Base-by-base conservation (phyloP, 2,888 invertebrate genomes). In the Micoletzkya japonica region DNA sequence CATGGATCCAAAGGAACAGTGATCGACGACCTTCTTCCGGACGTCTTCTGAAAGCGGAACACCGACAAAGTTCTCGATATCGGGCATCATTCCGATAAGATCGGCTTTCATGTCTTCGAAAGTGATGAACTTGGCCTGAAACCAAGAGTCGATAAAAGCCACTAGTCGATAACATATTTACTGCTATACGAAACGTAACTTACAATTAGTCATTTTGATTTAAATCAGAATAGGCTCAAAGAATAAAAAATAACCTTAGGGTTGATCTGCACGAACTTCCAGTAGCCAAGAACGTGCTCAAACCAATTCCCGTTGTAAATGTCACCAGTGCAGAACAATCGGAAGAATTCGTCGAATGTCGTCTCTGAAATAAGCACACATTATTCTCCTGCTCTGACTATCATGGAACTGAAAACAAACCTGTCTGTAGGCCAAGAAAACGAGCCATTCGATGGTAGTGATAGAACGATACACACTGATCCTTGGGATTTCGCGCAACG, bases 1-100 rank as follows among this genome's bases (percentile, higher is more conserved):
- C 93, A 94, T 94, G 78, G 90, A 91, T 64, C 73, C 71, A 85
- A 94, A 94, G 58, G 91, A 90, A 28, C 93, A 89, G 83, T 93
- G 91, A 2, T 91, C 90, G 72, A 90, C 90, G 0, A 93, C 88
- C 24, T 88, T 86, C 0, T 89, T 87, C 1, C 93, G 61, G 49
- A 61, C 61, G 32, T 70, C 72, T 14, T 28, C 7, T 3, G 44
- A 89, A n/a, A 92, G 86, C 10, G 87, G 85, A 83, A 91, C 91
- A 4, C 89, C 89, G 24, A 93, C 87, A 85, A 93, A 93, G 2
- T 88, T 83, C 0, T 92, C 92, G 30, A 93, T 91, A 83, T 89
- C 89, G 36, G 88, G 86, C 7, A 94, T 89, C 0, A 90, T 90
- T 0, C 88, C 88, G 0, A 89, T 88, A 26, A 92, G 88, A 86